phyloP scores from a whole-genome alignment of 2,797 vertebrate species.

The Cyclura pinguis region DNA sequence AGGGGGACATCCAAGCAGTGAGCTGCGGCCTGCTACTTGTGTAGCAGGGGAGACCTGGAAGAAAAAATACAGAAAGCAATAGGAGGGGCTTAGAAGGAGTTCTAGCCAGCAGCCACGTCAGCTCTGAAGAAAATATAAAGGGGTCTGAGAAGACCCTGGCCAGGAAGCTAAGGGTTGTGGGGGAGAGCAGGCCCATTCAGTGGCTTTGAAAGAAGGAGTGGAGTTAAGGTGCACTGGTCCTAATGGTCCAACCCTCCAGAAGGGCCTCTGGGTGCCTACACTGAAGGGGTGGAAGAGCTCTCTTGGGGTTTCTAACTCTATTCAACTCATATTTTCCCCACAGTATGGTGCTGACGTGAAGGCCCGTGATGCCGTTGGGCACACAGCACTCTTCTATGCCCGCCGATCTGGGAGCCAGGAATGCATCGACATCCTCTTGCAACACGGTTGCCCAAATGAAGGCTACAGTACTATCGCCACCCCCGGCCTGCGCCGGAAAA shows the following conservation, averaged over 20 bases:
- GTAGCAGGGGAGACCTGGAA: background rate
- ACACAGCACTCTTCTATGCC: slow-evolving; percentile 88
- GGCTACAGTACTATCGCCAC: slow-evolving; percentile 81
- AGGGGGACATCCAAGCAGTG: no score
- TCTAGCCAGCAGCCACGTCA: background rate
- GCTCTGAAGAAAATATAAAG: background rate
- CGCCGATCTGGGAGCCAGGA: slow-evolving; percentile 88
- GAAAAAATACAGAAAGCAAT: background rate
- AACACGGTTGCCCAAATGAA: slow-evolving; percentile 91
- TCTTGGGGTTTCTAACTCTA: background rate
- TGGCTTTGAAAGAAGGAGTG: background rate
- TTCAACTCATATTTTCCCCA: background rate
- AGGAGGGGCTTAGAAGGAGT: background rate
- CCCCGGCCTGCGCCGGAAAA: slow-evolving; percentile 88
- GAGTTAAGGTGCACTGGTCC: background rate
- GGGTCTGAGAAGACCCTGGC: background rate
- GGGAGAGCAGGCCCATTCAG: background rate
- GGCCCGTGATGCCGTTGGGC: slow-evolving; percentile 86
- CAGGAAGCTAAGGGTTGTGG: background rate
- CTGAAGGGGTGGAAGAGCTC: no score
- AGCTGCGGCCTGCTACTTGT: background rate
- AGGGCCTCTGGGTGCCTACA: background rate
- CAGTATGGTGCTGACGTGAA: slow-evolving; percentile 93
- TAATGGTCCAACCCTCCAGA: background rate
- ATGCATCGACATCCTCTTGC: slow-evolving; percentile 90